Base-by-base conservation (phyloP, 2,888 invertebrate genomes). In the Heliconius cydno region DNA sequence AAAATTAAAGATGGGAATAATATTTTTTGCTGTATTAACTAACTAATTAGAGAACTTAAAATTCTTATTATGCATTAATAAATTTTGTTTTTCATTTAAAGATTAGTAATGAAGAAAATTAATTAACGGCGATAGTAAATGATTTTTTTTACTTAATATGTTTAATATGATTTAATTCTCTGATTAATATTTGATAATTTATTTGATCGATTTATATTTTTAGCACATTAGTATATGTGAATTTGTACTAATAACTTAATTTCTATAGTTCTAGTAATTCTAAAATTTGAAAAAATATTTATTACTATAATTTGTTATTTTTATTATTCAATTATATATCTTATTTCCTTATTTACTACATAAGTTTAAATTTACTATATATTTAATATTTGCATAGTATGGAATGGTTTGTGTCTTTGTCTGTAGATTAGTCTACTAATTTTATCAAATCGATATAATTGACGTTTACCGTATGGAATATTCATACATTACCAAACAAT, bases 371-470 rank as follows among this genome's bases (percentile, higher is more conserved):
- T 60, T 60, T 60, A 60, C n/a, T 60, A 60, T n/a, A n/a, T 60
- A 34, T 9, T 60, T n/a, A n/a, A n/a, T n/a, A 60, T 22, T n/a
- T 60, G n/a, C n/a, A n/a, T 60, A 60, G n/a, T n/a, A 60, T n/a
- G 57, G 9, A 57, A 57, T 52, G 52, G 52, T 19, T 52, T 52
- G 28, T 65, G 65, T 65, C n/a, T 10, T n/a, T 60, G n/a, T 22
- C 7, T 65, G 7, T 30, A 65, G 28, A 28, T 34, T 67, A 22
- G 10, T 67, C 30, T 34, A 34, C 67, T n/a, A 38, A 38, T 68
- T 68, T 38, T n/a, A 38, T 68, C n/a, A 68, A 38, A 68, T 68
- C 38, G 67, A 34, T 38, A 68, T 68, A 68, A 38, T 38, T 68
- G 12, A 38, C 4, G 2, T 38, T 34, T 10, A 68, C 28, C 9